These are phyloP conservation scores for Oryzias sinensis DNA, from an alignment of 2,797 vertebrate species.

Conservation along the genomic window DNA sequence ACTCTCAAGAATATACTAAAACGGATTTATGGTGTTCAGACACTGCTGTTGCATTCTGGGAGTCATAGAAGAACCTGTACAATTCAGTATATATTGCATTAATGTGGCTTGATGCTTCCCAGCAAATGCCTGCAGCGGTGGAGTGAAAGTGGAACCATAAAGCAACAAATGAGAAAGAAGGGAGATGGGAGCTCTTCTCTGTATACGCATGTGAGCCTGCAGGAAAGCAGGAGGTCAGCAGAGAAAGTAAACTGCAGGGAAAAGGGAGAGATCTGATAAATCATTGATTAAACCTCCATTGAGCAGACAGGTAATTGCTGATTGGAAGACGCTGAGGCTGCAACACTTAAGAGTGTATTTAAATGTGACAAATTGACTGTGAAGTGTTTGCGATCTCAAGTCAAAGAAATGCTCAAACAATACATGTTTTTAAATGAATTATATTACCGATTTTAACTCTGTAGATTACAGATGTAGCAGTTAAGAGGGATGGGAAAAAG, in stretches of 20 bases:
- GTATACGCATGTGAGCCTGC: background rate
- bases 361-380: background rate
- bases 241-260: constrained; percentile 22
- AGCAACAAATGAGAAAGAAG: constrained; percentile 8
- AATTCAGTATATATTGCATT: constrained; percentile 25
- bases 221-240: constrained; percentile 10
- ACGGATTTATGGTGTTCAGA: constrained; percentile 38
- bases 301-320: constrained; percentile 43
- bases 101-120: constrained; percentile 12
- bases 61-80: constrained; percentile 24
- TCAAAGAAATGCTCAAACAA: too few relatives aligned
- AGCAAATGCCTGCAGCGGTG: constrained; percentile 5
- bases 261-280: background rate
- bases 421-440: background rate
- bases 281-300: background rate
- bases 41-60: constrained; percentile 20
- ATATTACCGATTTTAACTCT: background rate
- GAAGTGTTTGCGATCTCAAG: background rate
- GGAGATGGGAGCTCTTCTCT: background rate
- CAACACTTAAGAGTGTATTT: constrained; percentile 12
- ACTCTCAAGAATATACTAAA: constrained; percentile 35
- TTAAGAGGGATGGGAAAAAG: too few relatives aligned
- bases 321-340: constrained; percentile 16
- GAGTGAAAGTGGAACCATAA: constrained; percentile 14
- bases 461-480: too few relatives aligned